Percentiles rank a stretch among this genome's conserved stretches.
These are phyloP conservation scores for Epizoanthus illoricatus DNA, from an alignment of 92 coral and sea anemone species.

Conservation along the genomic window DNA sequence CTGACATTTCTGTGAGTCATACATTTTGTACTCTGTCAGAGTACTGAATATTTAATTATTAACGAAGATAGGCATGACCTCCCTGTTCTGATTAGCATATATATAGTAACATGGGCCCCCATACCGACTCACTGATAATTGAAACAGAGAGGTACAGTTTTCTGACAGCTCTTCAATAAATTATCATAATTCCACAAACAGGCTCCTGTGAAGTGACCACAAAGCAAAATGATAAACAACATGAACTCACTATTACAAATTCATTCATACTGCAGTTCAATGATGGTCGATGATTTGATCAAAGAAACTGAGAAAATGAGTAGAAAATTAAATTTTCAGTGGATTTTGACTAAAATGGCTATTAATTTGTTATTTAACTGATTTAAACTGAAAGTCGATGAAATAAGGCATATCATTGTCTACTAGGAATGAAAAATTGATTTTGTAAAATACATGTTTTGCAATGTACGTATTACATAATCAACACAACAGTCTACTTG, in stretches of 20 bases:
- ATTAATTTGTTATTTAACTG: not conserved
- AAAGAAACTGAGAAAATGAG: not conserved
- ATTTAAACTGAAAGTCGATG: not conserved
- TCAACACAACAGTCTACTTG: not conserved
- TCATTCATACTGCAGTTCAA: not conserved
- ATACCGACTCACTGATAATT: not conserved
- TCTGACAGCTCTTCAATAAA: not conserved
- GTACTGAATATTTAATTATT: slow-evolving; percentile 2
- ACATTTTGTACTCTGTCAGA: not conserved
- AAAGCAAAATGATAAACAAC: not conserved
- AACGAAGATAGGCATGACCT: not conserved
- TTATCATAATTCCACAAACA: not conserved
- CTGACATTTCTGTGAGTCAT: not conserved
- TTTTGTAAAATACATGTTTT: not conserved
- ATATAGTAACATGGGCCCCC: not conserved
- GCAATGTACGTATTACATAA: not conserved
- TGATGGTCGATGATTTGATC: not conserved
- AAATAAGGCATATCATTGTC: not conserved
- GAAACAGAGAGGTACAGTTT: not conserved
- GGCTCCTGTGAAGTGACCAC: slow-evolving; percentile 7
- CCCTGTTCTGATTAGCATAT: not conserved
- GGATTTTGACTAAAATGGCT: no score
- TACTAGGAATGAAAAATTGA: not conserved
- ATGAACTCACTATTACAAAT: not conserved
- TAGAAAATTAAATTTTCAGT: no score